Evolutionary conservation across 1,140 invertebrate species (phyloP).

Genomic region (Bathynomus jamesi): DNA sequence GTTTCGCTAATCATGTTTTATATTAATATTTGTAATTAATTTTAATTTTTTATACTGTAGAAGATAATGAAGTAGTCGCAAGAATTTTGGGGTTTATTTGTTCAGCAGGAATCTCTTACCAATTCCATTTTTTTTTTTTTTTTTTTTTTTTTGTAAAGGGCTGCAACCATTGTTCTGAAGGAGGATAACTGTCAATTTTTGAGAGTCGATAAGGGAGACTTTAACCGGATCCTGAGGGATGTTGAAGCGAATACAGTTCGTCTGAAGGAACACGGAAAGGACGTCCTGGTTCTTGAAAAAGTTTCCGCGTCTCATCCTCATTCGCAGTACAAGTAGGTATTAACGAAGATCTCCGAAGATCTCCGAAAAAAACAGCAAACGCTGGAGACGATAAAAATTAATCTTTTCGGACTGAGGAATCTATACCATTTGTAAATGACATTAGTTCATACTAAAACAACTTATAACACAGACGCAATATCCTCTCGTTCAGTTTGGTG

Average conservation of each 20-base stretch:
- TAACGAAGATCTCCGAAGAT: too few species aligned
- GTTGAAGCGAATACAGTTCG: conserved; percentile 81
- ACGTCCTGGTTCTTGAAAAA: conserved; percentile 75
- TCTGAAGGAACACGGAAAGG: conserved; percentile 76
- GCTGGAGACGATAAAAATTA: too few species aligned
- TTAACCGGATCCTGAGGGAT: conserved; percentile 73
- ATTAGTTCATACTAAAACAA: too few species aligned
- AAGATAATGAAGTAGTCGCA: too few species aligned
- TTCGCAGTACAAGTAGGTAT: conserved; percentile 56
- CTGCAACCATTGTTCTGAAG: conserved; percentile 71
- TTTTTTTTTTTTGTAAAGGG: conserved; percentile 47
- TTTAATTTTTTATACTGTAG: too few species aligned
- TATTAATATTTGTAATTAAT: background rate
- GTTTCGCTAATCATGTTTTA: too few species aligned
- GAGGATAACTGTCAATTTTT: conserved; percentile 80
- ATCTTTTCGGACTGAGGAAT: too few species aligned
- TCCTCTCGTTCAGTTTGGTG: too few species aligned
- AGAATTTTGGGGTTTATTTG: too few species aligned
- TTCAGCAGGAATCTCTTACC: background rate
- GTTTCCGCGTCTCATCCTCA: conserved; percentile 50
- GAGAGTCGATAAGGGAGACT: conserved; percentile 78
- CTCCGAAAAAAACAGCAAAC: too few species aligned
- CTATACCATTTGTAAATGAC: too few species aligned
- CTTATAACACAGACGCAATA: too few species aligned
- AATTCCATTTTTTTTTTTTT: background rate